Evolutionary conservation across 1,140 invertebrate species (phyloP), one percentile per base, ranked within the genome.

Genomic region (Caenorhabditis brenneri): DNA sequence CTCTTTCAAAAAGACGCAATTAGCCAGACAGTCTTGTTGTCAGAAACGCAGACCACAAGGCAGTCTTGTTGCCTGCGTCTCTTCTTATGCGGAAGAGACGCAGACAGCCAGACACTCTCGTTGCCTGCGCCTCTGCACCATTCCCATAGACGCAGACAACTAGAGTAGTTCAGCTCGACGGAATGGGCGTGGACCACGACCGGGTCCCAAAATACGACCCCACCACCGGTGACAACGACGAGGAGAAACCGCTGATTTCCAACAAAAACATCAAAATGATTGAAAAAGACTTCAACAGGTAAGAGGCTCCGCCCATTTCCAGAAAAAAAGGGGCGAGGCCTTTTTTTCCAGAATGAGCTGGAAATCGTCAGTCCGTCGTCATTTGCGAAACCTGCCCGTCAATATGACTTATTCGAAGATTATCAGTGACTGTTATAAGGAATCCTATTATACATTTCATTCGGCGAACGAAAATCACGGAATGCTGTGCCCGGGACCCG

Each of bases 201-300:
- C 6, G 29, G 1, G 36, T 27, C 2, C 65, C 65, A 7, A 6
- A 74, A 74, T 74, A 74, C n/a, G 46, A 42, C 9, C 65, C 65
- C 24, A 22, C 65, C 0, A 42, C 65, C 22, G 36, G 65, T 10
- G 58, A 22, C 19, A 12, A 5, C 22, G 65, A 74, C 36, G 36
- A 33, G 22, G 65, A 74, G 4, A 74, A 74, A 74, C 65, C 65
- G 24, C 12, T 74, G 6, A 74, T 74, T 24, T 42, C 65, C 1
- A 74, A 74, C 42, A 74, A 74, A n/a, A 74, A 74, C n/a, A 27
- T 74, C 0, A n/a, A 74, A 24, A 39, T 74, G 36, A 74, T 74
- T 10, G 65, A 74, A 31, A 42, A 39, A 15, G 65, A 74, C n/a
- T 74, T 74, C 29, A 39, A 42, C n/a, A 74, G 65, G 65, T 74